Evolutionary conservation across 2,797 vertebrate species (phyloP), one percentile per base, ranked within the genome.

Genomic region (Anisognathus igniventris): DNA sequence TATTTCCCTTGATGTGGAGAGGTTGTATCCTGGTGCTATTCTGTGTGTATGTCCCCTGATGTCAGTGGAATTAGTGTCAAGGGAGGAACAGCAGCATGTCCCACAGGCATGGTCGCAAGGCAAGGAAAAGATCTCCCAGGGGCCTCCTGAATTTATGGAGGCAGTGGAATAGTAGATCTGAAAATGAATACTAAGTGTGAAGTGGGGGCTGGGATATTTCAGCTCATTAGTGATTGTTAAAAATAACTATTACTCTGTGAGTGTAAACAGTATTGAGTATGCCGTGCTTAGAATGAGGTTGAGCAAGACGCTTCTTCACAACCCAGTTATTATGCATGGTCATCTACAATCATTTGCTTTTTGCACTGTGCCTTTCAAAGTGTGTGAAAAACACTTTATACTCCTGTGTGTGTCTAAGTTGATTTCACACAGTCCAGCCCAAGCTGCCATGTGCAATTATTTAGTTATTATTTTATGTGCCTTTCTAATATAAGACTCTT

Each of bases 331-430:
- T 73, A 65, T 28, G 66, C 25, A 17, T 44, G 91, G 70, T 76
- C 62, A 90, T 81, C 62, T 66, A 39, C 48, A 88, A n/a, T 90
- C 70, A 64, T 14, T 14, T 86, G 51, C 35, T 58, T 87, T 95
- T 94, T 83, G 57, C 56, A 48, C 58, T 56, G 18, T 78, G 70
- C 24, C 57, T 96, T 91, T 94, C 76, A 50, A 88, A 92, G 56
- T 91, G 70, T 70, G 62, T 83, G 73, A 90, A 94, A 95, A 91
- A 25, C 37, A 71, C 70, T 82, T 95, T 64, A 56, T 78, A n/a
- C 28, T 79, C 53, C 53, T 22, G 7, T 53, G 68, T 86, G 76
- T 78, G 28, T 70, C 76, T 56, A 71, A 84, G 73, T 5, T 84
- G 82, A 93, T 94, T 96, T 92, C 71, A 90, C 77, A 87, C 48